Evolutionary conservation across 2,888 invertebrate genomes (phyloP), one percentile per base, ranked within the genome.

Genomic region (Chironomus riparius): DNA sequence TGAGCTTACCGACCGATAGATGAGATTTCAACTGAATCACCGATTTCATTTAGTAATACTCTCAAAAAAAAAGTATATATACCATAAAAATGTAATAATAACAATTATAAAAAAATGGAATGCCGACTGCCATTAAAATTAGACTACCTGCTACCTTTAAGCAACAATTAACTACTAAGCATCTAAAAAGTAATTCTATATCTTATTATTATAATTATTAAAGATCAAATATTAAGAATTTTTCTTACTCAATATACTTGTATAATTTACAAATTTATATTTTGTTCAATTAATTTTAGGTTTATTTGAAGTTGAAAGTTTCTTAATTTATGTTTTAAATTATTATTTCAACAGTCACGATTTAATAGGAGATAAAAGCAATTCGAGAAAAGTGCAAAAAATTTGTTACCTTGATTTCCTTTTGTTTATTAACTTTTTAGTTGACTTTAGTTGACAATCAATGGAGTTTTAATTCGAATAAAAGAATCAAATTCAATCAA

Each of bases 61-160:
- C 15, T 69, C 15, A 68, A n/a, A 38, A n/a, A 18, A 10, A 68
- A 68, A n/a, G 7, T 22, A 65, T 15, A 65, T 50, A 15, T n/a
- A 62, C 15, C 4, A 21, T 62, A 28, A 68, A 38, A 68, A 47
- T 68, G 22, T 48, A 68, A 68, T 68, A 74, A n/a, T 74, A 68
- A 76, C 69, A 76, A 56, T 76, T 76, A 48, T 38, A 70, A 73
- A 47, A 76, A 76, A 77, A 74, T 74, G 77, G 76, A 76, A 77
- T 76, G 77, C 77, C 56, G 76, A 77, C 77, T 77, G 77, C 76
- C 77, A 77, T 77, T 74, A 74, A 76, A 72, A 77, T 69, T 50
- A 76, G 76, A 76, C 76, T 76, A 76, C 68, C 76, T 74, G 74
- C 74, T 74, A 74, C 74, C 74, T 74, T 74, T 68, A 74, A 74